Evolutionary conservation across 2,888 invertebrate species (phyloP), one percentile per base, ranked within the genome.

Genomic region (Emmelina monodactyla): DNA sequence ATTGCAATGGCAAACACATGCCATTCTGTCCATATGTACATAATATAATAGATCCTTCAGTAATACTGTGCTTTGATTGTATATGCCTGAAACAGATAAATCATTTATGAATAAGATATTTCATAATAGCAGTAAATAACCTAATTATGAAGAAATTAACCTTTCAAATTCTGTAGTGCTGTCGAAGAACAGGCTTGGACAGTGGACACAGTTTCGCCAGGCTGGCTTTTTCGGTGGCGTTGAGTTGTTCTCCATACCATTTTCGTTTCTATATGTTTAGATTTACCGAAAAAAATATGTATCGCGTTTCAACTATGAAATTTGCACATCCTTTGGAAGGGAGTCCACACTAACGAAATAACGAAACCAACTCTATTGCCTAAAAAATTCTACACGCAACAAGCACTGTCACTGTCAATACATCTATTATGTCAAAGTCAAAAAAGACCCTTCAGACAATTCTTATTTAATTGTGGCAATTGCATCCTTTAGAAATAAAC

Each of bases 21-120:
- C 88, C 88, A 71, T 94, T 93, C 56, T 87, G 87, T 28, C 93
- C 94, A 82, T 94, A 95, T 53, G 88, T 89, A 60, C 94, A 94
- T 10, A 93, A 87, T 59, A 86, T 89, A 12, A 92, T 91, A 16
- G 92, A 92, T 36, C 94, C 93, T 71, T 94, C 93, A 51, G 85
- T 87, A 14, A 89, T 86, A 60, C 91, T 91, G 58, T 94, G 94
- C 38, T 86, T 84, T 37, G 88, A 88, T 51, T 90, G 83, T 46
- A 94, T 71, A 63, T 94, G 94, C 50, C 91, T 89, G 66, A 38
- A n/a, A n/a, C n/a, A n/a, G n/a, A n/a, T n/a, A n/a, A n/a, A n/a
- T 40, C 30, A 35, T 7, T 14, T 22, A 14, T 16, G n/a, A 4
- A 16, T 34, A 11, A n/a, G n/a, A n/a, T n/a, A 32, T 14, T n/a